phyloP scores from a whole-genome alignment of 2,888 invertebrate species.

The Slavum lentiscoides region DNA sequence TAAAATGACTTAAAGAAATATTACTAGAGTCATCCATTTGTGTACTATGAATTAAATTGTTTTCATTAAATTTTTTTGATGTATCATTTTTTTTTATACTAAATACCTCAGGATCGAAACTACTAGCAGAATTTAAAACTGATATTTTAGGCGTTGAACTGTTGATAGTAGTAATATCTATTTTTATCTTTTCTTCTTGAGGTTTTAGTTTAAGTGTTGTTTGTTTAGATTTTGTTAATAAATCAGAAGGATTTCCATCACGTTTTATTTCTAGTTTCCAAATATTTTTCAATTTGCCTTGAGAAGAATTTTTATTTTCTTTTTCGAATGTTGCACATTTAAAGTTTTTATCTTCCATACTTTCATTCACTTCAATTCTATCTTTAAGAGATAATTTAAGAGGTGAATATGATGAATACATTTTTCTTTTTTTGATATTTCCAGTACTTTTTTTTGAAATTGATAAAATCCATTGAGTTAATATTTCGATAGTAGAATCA shows the following conservation, averaged over 20 bases:
- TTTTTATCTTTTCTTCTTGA: background rate
- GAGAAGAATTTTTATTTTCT: constrained; percentile 11
- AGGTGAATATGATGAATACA: constrained; percentile 38
- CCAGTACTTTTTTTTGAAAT: constrained; percentile 9
- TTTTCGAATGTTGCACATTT: background rate
- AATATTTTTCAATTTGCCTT: background rate
- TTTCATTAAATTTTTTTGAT: background rate
- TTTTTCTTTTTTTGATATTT: constrained; percentile 29
- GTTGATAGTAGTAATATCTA: constrained; percentile 21
- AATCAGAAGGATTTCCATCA: constrained; percentile 42
- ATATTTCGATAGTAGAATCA: constrained; percentile 16
- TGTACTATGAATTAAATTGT: background rate
- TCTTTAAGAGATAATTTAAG: constrained; percentile 45
- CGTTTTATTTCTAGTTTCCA: constrained; percentile 41
- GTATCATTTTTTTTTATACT: constrained; percentile 1
- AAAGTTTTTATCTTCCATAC: background rate
- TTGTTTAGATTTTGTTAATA: constrained; percentile 44
- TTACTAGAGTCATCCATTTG: background rate
- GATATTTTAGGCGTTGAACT: background rate
- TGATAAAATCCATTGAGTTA: constrained; percentile 20
- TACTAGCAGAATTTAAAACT: background rate
- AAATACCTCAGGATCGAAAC: background rate
- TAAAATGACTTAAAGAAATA: constrained; percentile 16
- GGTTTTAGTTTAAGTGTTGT: constrained; percentile 2
- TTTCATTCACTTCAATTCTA: background rate